phyloP scores from a whole-genome alignment of 1,140 invertebrate genomes.

The Liolophura sinensis region DNA sequence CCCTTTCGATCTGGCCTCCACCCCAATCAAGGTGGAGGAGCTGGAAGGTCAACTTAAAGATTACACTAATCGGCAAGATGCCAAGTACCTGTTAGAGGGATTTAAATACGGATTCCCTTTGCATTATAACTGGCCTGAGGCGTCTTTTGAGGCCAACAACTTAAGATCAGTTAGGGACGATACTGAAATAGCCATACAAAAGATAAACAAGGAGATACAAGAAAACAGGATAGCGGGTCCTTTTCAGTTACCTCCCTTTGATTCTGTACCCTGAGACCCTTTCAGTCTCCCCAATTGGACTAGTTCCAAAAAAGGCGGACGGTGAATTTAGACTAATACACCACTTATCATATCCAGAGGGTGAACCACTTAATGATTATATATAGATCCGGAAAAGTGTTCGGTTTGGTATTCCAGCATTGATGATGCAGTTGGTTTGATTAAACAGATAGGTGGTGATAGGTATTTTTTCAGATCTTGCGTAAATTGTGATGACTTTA shows the following conservation, averaged over 20 bases:
- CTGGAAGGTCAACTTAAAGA: too few species aligned
- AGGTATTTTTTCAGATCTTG: too few species aligned
- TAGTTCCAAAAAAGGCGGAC: conserved; percentile 10
- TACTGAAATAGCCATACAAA: neutral
- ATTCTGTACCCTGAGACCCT: too few species aligned
- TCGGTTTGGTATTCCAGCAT: conserved; percentile 10
- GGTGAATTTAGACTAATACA: conserved; percentile 11
- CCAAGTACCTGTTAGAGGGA: neutral
- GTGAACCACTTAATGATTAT: conserved; percentile 9
- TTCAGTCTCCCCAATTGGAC: conserved; percentile 10
- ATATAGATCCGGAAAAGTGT: conserved; percentile 9
- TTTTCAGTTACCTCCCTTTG: conserved; percentile 11
- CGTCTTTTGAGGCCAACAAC: neutral
- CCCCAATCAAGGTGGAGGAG: too few species aligned
- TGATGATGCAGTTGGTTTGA: conserved; percentile 5
- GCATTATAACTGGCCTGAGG: neutral
- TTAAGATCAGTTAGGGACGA: neutral
- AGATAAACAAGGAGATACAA: conserved; percentile 9
- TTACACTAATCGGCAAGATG: too few species aligned
- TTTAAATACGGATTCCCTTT: conserved; percentile 12
- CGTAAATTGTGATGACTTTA: too few species aligned
- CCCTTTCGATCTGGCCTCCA: too few species aligned
- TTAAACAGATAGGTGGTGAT: conserved; percentile 1
- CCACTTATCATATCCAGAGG: conserved; percentile 5
- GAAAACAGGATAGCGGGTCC: conserved; percentile 6